Conservation (phyloP, 2,113 vertebrate genomes). For the Tichodroma muraria region DNA sequence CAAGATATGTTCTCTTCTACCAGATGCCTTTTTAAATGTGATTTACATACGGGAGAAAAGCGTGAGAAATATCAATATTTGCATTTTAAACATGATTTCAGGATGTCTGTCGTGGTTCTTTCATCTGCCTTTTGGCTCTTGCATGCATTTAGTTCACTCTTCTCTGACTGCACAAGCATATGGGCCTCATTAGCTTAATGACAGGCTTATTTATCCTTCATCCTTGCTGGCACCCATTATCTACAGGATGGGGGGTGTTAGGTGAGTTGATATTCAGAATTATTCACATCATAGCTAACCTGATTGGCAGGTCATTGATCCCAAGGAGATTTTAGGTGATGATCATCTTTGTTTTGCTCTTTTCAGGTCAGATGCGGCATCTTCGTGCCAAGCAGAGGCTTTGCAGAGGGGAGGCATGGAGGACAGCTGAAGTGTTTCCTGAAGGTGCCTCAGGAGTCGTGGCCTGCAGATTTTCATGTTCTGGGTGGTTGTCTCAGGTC, state of each 20-base stretch:
- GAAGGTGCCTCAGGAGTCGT: not conserved
- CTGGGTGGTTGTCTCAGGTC: not conserved
- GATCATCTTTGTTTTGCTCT: not conserved
- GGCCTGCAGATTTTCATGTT: not conserved
- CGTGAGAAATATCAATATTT: conserved; percentile 30
- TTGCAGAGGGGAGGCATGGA: not conserved
- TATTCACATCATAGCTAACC: not conserved
- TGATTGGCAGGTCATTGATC: not conserved
- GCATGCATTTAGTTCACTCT: not conserved
- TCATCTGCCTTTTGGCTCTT: conserved; percentile 18
- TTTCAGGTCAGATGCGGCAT: not conserved
- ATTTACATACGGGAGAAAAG: not conserved
- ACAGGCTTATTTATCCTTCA: not conserved
- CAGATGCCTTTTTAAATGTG: not conserved
- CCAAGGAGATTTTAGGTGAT: not conserved
- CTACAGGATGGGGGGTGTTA: not conserved
- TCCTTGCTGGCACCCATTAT: not conserved
- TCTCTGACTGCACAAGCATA: not conserved
- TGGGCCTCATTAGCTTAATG: conserved; percentile 33
- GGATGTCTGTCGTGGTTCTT: not conserved
- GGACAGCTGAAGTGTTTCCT: not conserved
- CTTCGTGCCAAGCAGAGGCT: not conserved
- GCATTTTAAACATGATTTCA: conserved; percentile 28
- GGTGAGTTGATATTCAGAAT: not conserved
- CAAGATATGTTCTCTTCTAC: not conserved